Evolutionary conservation across 2,113 vertebrate species (phyloP).

Genomic region (Apodemus sylvaticus): DNA sequence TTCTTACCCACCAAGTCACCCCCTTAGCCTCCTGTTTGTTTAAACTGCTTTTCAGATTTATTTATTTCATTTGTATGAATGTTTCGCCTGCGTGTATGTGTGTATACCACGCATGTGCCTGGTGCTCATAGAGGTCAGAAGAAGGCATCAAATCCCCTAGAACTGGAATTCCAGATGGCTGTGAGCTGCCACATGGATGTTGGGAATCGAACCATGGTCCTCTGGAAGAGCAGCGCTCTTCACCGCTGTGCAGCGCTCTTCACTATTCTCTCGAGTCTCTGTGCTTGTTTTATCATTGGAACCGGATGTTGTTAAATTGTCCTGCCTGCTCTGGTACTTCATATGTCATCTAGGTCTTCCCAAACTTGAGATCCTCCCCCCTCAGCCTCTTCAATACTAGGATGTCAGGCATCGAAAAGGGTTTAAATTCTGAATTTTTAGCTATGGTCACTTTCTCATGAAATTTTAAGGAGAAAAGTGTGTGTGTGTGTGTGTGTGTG

Average conservation of each 20-base stretch:
- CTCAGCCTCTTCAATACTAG: background rate
- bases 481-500: background rate
- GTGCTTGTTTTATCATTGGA: background rate
- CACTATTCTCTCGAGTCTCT: background rate
- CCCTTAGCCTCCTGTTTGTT: background rate
- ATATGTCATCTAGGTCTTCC: background rate
- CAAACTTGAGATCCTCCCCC: background rate
- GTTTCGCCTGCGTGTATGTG: background rate
- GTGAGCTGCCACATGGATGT: background rate
- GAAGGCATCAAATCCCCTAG: background rate
- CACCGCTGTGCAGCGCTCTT: no score
- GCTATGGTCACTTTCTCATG: background rate
- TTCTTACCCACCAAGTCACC: background rate
- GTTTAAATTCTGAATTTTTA: background rate
- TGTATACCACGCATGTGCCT: background rate
- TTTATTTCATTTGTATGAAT: background rate
- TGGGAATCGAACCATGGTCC: background rate
- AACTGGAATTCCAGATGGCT: background rate
- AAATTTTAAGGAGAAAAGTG: background rate
- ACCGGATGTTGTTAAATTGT: background rate
- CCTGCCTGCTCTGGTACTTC: background rate
- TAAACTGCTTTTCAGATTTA: background rate
- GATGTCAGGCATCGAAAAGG: background rate
- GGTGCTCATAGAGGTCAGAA: background rate
- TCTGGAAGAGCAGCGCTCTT: background rate